These are phyloP conservation scores for Eumerus sabulonum DNA, from an alignment of 2,888 invertebrate genomes.

Conservation along the genomic window DNA sequence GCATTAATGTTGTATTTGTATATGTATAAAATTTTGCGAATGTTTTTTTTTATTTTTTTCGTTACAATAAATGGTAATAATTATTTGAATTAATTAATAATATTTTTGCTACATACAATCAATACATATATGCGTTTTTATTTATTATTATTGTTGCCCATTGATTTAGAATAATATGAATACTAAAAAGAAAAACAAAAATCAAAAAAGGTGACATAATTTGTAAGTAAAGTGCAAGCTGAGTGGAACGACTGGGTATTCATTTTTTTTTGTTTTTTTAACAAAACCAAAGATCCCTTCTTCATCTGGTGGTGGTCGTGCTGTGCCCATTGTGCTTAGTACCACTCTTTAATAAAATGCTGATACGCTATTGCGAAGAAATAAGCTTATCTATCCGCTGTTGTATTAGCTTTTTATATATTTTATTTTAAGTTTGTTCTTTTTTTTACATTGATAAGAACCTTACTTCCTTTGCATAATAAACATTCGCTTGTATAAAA, in stretches of 20 bases:
- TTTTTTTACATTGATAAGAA: conserved; percentile 9
- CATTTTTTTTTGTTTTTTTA: too few relatives aligned
- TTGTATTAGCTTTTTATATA: conserved; percentile 17
- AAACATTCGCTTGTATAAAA: conserved; percentile 25
- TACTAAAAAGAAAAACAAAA: conserved; percentile 23
- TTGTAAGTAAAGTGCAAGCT: conserved; percentile 1
- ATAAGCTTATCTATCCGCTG: conserved; percentile 41
- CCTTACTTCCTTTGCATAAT: conserved; percentile 1
- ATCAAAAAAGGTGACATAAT: background rate
- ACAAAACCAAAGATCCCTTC: too few relatives aligned
- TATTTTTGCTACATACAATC: conserved; percentile 53
- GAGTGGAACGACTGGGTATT: conserved; percentile 3
- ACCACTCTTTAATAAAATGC: conserved; percentile 33
- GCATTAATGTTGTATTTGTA: conserved; percentile 50
- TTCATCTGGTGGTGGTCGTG: too few relatives aligned
- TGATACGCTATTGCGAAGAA: background rate
- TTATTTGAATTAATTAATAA: conserved; percentile 37
- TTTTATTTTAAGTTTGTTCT: conserved; percentile 42
- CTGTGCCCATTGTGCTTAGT: conserved; percentile 26
- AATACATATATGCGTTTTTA: conserved; percentile 51
- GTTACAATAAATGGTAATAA: conserved; percentile 34
- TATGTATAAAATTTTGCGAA: conserved; percentile 56
- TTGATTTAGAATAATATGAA: conserved; percentile 29
- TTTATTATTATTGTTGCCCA: conserved; percentile 26
- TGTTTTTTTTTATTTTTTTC: conserved; percentile 30